Evolutionary conservation across 2,888 invertebrate species (phyloP), one percentile per base, ranked within the genome.

Genomic region (Tetanocera ferruginea): DNA sequence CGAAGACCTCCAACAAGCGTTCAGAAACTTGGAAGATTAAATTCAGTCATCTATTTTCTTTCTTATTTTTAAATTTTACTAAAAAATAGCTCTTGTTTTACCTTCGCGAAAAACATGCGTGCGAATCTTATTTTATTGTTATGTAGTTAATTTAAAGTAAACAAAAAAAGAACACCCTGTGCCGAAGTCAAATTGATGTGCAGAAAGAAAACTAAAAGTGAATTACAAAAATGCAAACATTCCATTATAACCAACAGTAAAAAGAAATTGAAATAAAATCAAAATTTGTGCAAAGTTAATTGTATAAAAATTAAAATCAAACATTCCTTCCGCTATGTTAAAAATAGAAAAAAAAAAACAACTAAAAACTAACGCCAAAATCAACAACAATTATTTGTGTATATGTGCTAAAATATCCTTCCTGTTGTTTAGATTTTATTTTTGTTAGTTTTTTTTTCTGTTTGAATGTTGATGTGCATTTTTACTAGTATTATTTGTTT

Each of bases 11-110:
- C 96, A 97, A 86, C 96, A 96, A 88, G 96, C 97, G 85, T 99
- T 99, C 93, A 95, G 99, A 90, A 98, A 98, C 92, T 93, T 99
- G 88, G 99, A 99, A 92, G 99, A 99, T 91, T 98, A 97, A 92
- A 83, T 37, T 25, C 25, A 25, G 25, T 70, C 11, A 62, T 51
- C 52, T 28, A 34, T 76, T 76, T 76, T 28, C 60, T 69, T 66
- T 37, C 76, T 52, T 78, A 72, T 71, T 77, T 77, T 79, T 75
- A 77, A 78, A 78, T 69, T 76, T 19, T 72, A 64, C 78, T 77
- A 76, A 70, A 73, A 51, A 17, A 19, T 60, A 23, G 67, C 43
- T 67, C n/a, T 5, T 67, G 34, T n/a, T 67, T 66, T 66, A 64
- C 28, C 31, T 49, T 64, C 28, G 25, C 8, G 51, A 51, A 52